phyloP scores from a whole-genome alignment of 2,888 invertebrate genomes.

The Choreutis nemorana region DNA sequence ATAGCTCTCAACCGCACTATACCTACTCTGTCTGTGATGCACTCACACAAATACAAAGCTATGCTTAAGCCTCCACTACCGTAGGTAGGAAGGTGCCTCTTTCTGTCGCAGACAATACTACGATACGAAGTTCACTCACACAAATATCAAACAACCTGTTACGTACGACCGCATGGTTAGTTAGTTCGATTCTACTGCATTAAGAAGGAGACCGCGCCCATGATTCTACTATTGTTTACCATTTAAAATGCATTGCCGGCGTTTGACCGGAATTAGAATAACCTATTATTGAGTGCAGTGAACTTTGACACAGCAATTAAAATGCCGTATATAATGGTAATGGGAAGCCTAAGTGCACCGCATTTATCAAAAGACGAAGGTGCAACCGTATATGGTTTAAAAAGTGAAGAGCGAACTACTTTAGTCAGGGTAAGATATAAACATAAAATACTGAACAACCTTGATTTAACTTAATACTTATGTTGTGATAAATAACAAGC shows the following conservation, averaged over 20 bases:
- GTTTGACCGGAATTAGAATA: conserved; percentile 16
- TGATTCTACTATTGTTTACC: too few relatives aligned
- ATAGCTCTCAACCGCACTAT: too few relatives aligned
- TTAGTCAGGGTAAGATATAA: conserved; percentile 28
- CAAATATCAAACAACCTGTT: conserved; percentile 31
- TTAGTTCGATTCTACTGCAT: too few relatives aligned
- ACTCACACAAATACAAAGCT: too few relatives aligned
- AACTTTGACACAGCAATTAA: conserved; percentile 14
- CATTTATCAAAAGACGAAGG: conserved; percentile 56
- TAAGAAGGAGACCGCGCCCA: too few relatives aligned
- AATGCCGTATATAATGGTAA: conserved; percentile 62
- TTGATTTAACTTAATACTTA: too few relatives aligned
- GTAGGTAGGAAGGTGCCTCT: too few relatives aligned
- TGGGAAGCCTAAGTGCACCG: conserved; percentile 50
- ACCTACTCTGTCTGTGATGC: too few relatives aligned
- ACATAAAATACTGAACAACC: too few relatives aligned
- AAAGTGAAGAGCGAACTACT: conserved; percentile 45
- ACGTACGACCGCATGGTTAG: conserved; percentile 15
- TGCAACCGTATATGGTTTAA: conserved; percentile 54
- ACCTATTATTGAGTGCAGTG: conserved; percentile 3
- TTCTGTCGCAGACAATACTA: too few relatives aligned
- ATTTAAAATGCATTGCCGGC: conserved; percentile 34
- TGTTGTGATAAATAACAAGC: too few relatives aligned
- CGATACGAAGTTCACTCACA: conserved; percentile 47
- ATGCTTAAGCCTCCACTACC: too few relatives aligned